Conservation (phyloP, 2,113 vertebrate genomes). For the Rhea americana region DNA sequence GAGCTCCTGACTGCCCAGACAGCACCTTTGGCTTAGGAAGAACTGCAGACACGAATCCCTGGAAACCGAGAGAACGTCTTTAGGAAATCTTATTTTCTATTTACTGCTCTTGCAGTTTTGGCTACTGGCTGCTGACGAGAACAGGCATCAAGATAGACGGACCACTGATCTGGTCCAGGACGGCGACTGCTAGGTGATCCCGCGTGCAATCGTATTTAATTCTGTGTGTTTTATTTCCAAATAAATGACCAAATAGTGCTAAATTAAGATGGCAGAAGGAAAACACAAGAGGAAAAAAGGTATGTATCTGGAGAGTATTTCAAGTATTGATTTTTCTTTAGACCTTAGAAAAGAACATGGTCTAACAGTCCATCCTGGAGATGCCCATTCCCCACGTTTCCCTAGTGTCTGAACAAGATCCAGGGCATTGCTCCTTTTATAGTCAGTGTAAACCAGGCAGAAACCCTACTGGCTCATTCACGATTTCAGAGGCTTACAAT, state of each 20-base stretch:
- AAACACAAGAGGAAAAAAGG: accelerated
- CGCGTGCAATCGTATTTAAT: background rate
- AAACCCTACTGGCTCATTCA: background rate
- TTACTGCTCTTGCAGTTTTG: background rate
- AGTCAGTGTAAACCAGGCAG: background rate
- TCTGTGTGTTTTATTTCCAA: background rate
- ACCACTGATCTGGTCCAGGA: background rate
- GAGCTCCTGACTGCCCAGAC: too few species aligned
- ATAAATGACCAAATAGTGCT: background rate
- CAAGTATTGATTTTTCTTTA: background rate
- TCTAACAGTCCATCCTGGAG: background rate
- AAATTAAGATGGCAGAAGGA: background rate
- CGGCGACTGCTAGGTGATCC: accelerated
- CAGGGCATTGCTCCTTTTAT: accelerated
- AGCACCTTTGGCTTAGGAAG: background rate
- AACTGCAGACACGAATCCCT: background rate
- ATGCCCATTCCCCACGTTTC: background rate
- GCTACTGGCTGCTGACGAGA: background rate
- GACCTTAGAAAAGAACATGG: background rate
- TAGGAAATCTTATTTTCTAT: background rate
- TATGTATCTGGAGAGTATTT: background rate
- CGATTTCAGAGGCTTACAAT: background rate
- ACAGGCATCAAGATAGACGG: background rate
- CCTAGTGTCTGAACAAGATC: background rate
- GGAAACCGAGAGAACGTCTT: background rate